Evolutionary conservation across 2,797 vertebrate species (phyloP).

Genomic region (Hafferia zeledoni): DNA sequence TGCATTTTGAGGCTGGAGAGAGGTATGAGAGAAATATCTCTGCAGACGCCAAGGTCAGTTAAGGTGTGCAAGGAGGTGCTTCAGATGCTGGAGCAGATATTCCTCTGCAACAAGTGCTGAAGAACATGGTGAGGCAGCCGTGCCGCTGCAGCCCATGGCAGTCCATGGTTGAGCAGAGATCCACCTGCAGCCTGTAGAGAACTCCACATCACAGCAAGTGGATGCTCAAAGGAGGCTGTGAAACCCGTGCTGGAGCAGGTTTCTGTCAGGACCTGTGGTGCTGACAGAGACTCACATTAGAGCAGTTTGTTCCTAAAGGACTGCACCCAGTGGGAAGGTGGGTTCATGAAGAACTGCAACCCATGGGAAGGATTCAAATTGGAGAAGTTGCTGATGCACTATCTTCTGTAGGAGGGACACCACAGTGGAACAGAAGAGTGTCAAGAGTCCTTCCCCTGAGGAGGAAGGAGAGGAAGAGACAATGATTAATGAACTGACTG

Average conservation of each 20-base stretch:
- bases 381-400: not conserved
- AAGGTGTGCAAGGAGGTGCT: not conserved
- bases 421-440: not conserved
- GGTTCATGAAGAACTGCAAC: not conserved
- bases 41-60: not conserved
- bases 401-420: not conserved
- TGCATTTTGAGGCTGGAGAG: not conserved
- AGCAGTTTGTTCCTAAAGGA: not conserved
- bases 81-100: not conserved
- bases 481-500: not conserved
- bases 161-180: not conserved
- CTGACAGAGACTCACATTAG: no score
- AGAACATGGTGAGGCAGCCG: not conserved
- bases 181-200: not conserved
- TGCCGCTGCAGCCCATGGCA: not conserved
- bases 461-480: not conserved
- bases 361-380: not conserved
- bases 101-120: not conserved
- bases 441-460: not conserved
- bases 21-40: not conserved
- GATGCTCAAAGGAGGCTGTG: not conserved
- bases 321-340: not conserved
- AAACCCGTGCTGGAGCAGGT: not conserved
- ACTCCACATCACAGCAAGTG: not conserved
- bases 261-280: not conserved